Base-by-base conservation (phyloP, 1,140 invertebrate genomes). In the Dendrolimus kikuchii region DNA sequence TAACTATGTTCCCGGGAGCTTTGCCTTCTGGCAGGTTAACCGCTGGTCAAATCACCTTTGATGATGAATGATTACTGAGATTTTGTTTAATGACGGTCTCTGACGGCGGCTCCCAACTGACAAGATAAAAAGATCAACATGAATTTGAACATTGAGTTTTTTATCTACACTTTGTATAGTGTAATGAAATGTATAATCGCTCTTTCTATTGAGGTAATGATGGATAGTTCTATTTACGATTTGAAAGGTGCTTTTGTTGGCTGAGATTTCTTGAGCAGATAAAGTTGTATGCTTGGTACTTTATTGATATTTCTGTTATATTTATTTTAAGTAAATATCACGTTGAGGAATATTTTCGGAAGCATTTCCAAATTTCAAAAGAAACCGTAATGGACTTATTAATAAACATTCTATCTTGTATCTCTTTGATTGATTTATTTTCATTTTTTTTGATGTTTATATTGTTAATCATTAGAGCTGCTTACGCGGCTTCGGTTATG, bases 41-140 rank as follows among this genome's bases (percentile, higher is more conserved):
- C 62, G 64, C 61, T 66, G 60, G 69, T 76, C 72, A 81, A 78
- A 82, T 80, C 63, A 74, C 66, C 58, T 62, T 68, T 86, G 79
- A 86, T 86, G 79, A 81, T 83, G 73, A 83, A 80, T 84, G 77
- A 86, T 86, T 86, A 74, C 78, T 61, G 68, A 72, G 71, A 78
- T 81, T 85, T 77, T 63, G 59, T 75, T 69, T 86, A 83, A 84
- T 86, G 76, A 81, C 61, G 67, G 71, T 49, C 47, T 59, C 53
- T 23, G 53, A 54, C 55, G 41, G 53, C 62, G 56, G 67, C 77
- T 73, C 50, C 75, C 68, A 74, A 76, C 69, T 63, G 70, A 66
- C 68, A 62, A 63, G 62, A 56, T 57, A 69, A 66, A 70, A 68
- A 67, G 59, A 60, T 64, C 55, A 67, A 55, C 47, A 67, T 51